These are phyloP conservation scores for Lepus europaeus DNA, from an alignment of 2,113 vertebrate genomes.

Conservation along the genomic window DNA sequence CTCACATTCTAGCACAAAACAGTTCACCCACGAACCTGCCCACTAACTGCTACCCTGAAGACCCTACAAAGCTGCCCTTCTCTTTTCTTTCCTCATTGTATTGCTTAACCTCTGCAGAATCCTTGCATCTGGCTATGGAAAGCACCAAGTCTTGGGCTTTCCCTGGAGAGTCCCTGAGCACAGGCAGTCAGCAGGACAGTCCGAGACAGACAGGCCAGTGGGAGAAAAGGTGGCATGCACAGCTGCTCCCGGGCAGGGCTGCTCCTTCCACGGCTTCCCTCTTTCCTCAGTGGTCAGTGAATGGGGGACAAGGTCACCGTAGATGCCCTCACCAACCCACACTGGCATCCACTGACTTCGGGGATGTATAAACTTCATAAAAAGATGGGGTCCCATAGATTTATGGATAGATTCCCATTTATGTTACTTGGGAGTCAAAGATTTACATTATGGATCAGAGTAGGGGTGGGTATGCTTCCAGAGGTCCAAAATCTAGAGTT, in stretches of 20 bases:
- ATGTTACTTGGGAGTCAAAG: constrained; percentile 1
- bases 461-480: constrained; percentile 20
- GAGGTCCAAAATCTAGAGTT: not conserved
- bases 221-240: not conserved
- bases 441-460: not conserved
- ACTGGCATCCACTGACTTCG: not conserved
- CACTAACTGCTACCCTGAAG: not conserved
- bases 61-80: not conserved
- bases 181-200: not conserved
- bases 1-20: not conserved
- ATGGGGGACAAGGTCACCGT: not conserved
- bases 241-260: not conserved
- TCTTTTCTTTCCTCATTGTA: constrained; percentile 18
- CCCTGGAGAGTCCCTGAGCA: not conserved
- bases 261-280: not conserved
- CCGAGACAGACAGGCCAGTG: not conserved
- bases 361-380: not conserved
- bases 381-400: constrained; percentile 2
- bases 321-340: not conserved
- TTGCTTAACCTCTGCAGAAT: constrained; percentile 24
- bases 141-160: not conserved
- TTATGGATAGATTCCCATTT: constrained; percentile 24
- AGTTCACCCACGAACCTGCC: not conserved
- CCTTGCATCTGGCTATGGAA: not conserved
- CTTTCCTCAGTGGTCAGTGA: not conserved